phyloP scores from a whole-genome alignment of 2,797 vertebrate species.

The Girardinus metallicus region DNA sequence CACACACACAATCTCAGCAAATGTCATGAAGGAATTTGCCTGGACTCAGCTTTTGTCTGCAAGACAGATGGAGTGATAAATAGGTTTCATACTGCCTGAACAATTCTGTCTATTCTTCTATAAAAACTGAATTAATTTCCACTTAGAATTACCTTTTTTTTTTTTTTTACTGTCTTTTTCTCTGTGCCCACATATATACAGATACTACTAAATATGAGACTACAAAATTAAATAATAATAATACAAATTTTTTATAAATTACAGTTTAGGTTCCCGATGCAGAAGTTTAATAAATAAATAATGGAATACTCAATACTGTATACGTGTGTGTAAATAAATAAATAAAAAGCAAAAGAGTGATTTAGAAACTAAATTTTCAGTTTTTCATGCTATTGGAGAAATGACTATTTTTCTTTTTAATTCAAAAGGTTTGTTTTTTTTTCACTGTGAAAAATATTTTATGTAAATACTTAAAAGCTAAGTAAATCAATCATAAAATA shows the following conservation, averaged over 20 bases:
- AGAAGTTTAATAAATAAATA: too few relatives aligned
- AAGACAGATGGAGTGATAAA: conserved; percentile 10
- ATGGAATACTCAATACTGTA: too few relatives aligned
- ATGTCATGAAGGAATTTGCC: background rate
- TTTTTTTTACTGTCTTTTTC: background rate
- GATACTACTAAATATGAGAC: background rate
- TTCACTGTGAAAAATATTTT: background rate
- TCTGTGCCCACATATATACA: background rate
- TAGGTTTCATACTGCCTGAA: conserved; percentile 1
- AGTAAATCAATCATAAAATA: background rate
- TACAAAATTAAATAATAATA: background rate
- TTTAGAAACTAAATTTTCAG: background rate
- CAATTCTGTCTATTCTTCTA: background rate
- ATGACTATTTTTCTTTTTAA: background rate
- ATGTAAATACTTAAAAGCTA: background rate
- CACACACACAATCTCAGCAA: conserved; percentile 6
- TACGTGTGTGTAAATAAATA: too few relatives aligned
- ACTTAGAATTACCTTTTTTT: background rate
- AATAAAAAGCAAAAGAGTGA: background rate
- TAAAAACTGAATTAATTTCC: background rate
- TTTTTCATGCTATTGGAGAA: background rate
- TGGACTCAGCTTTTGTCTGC: conserved; percentile 26
- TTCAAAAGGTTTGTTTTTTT: background rate
- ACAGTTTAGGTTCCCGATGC: too few relatives aligned
- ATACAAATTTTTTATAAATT: too few relatives aligned